Conservation (phyloP, 2,888 invertebrate species). For the Rutpela maculata region DNA sequence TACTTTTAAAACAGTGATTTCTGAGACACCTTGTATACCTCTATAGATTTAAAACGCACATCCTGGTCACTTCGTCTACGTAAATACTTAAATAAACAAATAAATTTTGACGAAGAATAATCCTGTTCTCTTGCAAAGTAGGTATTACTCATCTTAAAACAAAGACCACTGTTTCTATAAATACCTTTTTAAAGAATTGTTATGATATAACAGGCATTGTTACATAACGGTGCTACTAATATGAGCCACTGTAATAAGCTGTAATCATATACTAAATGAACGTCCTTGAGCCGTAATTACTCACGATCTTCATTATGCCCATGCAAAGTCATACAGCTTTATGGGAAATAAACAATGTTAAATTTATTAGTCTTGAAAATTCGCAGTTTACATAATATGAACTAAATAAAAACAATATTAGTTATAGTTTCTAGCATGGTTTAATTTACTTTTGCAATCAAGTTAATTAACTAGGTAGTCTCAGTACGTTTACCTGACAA, state of each 20-base stretch:
- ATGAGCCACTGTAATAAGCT: slow-evolving; percentile 21
- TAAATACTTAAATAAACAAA: too few species aligned
- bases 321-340: slow-evolving; percentile 32
- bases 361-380: not conserved
- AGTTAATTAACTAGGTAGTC: too few species aligned
- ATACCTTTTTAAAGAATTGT: not conserved
- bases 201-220: not conserved
- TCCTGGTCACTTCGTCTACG: too few species aligned
- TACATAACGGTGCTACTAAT: slow-evolving; percentile 18
- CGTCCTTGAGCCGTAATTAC: slow-evolving; percentile 36
- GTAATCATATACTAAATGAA: slow-evolving; percentile 27
- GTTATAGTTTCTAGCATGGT: not conserved
- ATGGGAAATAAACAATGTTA: slow-evolving; percentile 23
- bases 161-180: not conserved
- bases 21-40: too few species aligned
- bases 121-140: too few species aligned
- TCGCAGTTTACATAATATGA: not conserved
- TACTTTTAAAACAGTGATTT: too few species aligned
- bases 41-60: too few species aligned
- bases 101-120: too few species aligned
- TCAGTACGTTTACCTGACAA: too few species aligned
- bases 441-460: too few species aligned
- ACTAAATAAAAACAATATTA: not conserved
- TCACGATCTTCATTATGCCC: slow-evolving; percentile 31
- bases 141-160: too few species aligned